These are phyloP conservation scores for Aleiodes sp. DNA, from an alignment of 1,140 invertebrate genomes.

Conservation along the genomic window DNA sequence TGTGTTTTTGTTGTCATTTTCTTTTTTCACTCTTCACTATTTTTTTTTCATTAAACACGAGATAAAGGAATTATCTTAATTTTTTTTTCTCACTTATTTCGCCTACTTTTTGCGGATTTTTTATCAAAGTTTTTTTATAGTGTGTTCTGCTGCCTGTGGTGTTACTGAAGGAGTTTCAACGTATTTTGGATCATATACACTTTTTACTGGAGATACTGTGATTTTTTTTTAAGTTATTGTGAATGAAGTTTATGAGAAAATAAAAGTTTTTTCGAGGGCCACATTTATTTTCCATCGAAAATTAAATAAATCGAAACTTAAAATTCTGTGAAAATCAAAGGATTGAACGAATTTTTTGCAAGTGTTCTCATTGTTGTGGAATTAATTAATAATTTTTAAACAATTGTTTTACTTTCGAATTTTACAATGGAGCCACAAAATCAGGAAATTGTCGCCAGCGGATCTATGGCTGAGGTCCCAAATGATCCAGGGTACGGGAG, in stretches of 20 bases:
- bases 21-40: not conserved
- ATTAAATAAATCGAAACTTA: too few relatives aligned
- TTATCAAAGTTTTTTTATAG: not conserved
- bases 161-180: not conserved
- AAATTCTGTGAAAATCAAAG: too few relatives aligned
- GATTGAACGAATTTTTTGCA: too few relatives aligned
- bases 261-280: not conserved
- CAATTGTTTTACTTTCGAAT: too few relatives aligned
- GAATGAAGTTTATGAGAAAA: not conserved
- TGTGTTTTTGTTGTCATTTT: slow-evolving; percentile 5
- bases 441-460: slow-evolving; percentile 77
- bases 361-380: too few relatives aligned
- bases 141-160: not conserved
- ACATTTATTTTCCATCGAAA: too few relatives aligned
- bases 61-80: not conserved
- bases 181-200: not conserved
- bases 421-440: slow-evolving; percentile 74
- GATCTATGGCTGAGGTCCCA: slow-evolving; percentile 83
- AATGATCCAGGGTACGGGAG: slow-evolving; percentile 86
- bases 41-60: not conserved
- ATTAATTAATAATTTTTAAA: too few relatives aligned
- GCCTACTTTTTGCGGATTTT: not conserved
- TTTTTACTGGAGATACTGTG: not conserved
- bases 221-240: slow-evolving; percentile 11
- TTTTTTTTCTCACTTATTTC: too few relatives aligned